Evolutionary conservation across 2,797 vertebrate species (phyloP).

Genomic region (Thunnus albacares): DNA sequence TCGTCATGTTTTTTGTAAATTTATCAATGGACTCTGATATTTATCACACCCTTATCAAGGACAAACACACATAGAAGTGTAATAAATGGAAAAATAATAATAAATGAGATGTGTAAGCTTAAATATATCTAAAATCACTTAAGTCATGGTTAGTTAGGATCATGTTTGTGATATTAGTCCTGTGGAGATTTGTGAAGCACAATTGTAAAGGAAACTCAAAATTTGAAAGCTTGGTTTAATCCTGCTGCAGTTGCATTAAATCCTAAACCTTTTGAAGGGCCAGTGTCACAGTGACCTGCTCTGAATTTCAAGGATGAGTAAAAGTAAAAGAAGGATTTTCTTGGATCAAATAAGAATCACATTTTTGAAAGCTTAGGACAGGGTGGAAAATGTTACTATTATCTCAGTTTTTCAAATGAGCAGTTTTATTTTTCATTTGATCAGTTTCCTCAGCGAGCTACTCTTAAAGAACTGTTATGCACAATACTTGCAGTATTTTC

Average conservation of each 20-base stretch:
- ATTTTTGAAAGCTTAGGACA: neutral
- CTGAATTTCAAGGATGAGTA: neutral
- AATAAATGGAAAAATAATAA: neutral
- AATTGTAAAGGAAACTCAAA: neutral
- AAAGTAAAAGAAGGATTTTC: neutral
- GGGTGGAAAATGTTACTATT: neutral
- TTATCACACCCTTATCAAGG: neutral
- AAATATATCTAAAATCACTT: neutral
- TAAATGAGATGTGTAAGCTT: neutral
- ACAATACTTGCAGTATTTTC: neutral
- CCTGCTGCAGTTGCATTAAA: neutral
- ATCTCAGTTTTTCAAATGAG: neutral
- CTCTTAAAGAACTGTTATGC: neutral
- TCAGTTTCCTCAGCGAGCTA: neutral
- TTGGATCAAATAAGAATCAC: neutral
- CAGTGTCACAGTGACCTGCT: neutral
- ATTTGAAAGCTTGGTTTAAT: neutral
- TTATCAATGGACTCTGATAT: neutral
- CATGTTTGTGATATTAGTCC: neutral
- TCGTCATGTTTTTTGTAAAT: conserved; percentile 22
- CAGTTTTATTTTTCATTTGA: neutral
- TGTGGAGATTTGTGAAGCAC: neutral
- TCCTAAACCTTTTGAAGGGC: neutral
- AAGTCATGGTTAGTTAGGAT: neutral
- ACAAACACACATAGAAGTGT: neutral